Conservation (phyloP, 92 coral and sea anemone genomes). For the Meandrina meandrites region DNA sequence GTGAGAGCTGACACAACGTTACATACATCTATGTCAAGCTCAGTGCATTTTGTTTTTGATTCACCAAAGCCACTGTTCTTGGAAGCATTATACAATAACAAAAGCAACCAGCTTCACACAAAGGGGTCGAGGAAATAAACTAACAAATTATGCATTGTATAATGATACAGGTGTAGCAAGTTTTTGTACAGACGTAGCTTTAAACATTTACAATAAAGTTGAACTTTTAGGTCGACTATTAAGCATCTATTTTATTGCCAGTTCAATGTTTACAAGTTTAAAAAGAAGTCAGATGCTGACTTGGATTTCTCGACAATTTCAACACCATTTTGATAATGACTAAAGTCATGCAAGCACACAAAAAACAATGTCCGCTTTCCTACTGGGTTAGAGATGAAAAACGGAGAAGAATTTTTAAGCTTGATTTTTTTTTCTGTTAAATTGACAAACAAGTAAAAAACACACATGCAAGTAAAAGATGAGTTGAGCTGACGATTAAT, state of each 20-base stretch:
- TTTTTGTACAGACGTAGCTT: not conserved
- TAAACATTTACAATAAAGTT: not conserved
- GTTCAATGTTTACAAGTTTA: conserved; percentile 30
- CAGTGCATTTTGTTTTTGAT: too few relatives aligned
- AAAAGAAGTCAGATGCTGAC: conserved; percentile 52
- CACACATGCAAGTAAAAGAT: not conserved
- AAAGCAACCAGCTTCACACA: too few relatives aligned
- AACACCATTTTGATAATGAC: not conserved
- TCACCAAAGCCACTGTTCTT: too few relatives aligned
- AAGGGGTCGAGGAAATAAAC: too few relatives aligned
- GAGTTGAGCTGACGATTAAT: not conserved
- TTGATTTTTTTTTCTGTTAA: not conserved
- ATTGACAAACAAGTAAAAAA: not conserved
- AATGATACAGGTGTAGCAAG: too few relatives aligned
- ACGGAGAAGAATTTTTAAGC: not conserved
- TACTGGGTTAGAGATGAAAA: not conserved
- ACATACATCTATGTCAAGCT: too few relatives aligned
- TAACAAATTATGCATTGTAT: too few relatives aligned
- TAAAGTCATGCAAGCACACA: not conserved
- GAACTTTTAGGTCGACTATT: not conserved
- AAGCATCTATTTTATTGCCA: not conserved
- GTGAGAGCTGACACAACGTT: too few relatives aligned
- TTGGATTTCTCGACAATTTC: conserved; percentile 2
- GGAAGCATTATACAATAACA: too few relatives aligned
- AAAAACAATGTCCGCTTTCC: not conserved